These are phyloP conservation scores for Amphipyra tragopoginis DNA, from an alignment of 2,888 invertebrate species.

Conservation along the genomic window DNA sequence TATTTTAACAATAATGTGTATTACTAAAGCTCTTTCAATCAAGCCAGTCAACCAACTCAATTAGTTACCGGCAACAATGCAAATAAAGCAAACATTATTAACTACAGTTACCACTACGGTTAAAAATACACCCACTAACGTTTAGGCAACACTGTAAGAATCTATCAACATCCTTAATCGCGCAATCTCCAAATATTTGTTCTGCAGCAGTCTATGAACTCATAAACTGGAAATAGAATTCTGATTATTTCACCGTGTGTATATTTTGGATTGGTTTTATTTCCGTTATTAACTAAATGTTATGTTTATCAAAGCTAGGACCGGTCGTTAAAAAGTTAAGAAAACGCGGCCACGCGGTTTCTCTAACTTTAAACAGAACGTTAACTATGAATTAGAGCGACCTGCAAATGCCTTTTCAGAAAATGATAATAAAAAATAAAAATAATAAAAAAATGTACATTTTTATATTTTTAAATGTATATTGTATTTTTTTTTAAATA, in stretches of 20 bases:
- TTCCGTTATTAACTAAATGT: constrained; percentile 57
- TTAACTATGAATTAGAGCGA: no score
- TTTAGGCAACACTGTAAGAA: constrained; percentile 37
- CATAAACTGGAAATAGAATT: constrained; percentile 72
- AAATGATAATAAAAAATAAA: no score
- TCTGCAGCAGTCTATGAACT: constrained; percentile 67
- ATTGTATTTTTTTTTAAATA: no score
- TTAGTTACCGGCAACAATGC: not conserved
- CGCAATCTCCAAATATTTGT: constrained; percentile 47
- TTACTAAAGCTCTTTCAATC: not conserved
- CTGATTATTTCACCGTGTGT: constrained; percentile 38
- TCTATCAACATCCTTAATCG: constrained; percentile 50
- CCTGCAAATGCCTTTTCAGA: no score
- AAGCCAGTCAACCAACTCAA: not conserved
- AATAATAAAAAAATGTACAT: no score
- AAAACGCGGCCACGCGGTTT: no score
- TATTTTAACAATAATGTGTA: not conserved
- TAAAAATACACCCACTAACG: constrained; percentile 31
- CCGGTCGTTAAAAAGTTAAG: not conserved
- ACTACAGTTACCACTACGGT: constrained; percentile 8
- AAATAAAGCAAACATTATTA: constrained; percentile 5
- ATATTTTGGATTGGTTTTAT: constrained; percentile 55
- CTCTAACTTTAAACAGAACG: no score
- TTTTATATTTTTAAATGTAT: no score
- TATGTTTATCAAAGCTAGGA: constrained; percentile 8